Conservation (phyloP, 2,113 vertebrate species). For the Parus major region DNA sequence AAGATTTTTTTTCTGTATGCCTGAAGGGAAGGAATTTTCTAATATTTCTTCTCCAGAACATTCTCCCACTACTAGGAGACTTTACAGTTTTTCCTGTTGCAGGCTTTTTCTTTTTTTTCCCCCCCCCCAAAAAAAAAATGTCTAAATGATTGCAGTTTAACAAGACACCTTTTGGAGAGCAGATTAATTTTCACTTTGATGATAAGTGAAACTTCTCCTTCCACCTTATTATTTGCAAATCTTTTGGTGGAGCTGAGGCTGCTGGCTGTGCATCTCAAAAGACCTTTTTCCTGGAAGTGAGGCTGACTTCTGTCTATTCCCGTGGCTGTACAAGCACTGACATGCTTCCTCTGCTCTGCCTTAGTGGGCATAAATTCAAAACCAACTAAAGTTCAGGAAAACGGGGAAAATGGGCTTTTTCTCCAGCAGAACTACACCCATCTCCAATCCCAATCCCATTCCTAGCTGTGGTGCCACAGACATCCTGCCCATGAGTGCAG, state of each 20-base stretch:
- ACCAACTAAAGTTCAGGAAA: neutral
- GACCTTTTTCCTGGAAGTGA: neutral
- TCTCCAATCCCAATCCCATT: neutral
- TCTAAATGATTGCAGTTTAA: conserved; percentile 1
- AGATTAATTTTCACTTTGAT: neutral
- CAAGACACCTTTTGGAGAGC: neutral
- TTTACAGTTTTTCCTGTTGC: neutral
- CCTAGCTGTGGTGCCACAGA: rapidly evolving
- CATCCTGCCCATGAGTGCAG: neutral
- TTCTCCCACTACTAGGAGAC: neutral
- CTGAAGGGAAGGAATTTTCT: neutral
- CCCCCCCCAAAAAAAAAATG: rapidly evolving
- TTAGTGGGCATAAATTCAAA: neutral
- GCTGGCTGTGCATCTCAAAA: neutral
- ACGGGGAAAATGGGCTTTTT: neutral
- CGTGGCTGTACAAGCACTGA: neutral
- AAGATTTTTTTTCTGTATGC: neutral
- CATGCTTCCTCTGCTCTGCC: neutral
- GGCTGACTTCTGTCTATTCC: neutral
- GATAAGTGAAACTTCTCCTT: neutral
- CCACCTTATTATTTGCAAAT: neutral
- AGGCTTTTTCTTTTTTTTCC: rapidly evolving
- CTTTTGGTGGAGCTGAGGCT: neutral
- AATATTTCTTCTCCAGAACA: neutral
- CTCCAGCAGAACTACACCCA: neutral